These are phyloP conservation scores for Elgaria multicarinata DNA, from an alignment of 2,113 vertebrate species.

Conservation along the genomic window DNA sequence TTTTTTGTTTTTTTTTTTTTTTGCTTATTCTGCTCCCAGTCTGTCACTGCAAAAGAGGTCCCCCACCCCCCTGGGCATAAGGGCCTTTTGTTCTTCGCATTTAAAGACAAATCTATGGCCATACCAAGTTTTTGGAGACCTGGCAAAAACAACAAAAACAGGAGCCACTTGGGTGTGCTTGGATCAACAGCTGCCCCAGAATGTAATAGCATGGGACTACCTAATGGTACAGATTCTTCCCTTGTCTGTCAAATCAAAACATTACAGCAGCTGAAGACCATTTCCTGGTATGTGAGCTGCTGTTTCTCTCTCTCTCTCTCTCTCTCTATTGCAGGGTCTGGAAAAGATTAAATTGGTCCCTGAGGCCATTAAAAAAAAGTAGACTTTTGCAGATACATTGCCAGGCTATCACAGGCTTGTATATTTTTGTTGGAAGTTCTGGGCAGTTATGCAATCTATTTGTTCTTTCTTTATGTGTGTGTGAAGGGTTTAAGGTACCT, in stretches of 20 bases:
- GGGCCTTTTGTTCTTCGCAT: not conserved
- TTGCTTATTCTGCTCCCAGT: not conserved
- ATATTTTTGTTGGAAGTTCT: constrained; percentile 56
- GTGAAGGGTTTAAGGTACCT: constrained; percentile 5
- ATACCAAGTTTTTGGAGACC: not conserved
- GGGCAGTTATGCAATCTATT: constrained; percentile 26
- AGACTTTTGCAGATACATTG: constrained; percentile 52
- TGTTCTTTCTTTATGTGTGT: constrained; percentile 12
- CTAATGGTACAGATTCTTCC: constrained; percentile 8
- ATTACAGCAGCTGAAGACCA: constrained; percentile 42
- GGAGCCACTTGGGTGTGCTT: constrained; percentile 19
- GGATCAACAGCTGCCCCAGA: not conserved
- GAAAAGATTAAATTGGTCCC: constrained; percentile 59
- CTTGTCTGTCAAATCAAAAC: constrained; percentile 39
- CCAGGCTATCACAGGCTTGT: constrained; percentile 2
- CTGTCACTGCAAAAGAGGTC: not conserved
- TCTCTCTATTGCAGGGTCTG: constrained; percentile 31
- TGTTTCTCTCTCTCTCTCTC: constrained; percentile 5
- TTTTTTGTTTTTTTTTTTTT: no score
- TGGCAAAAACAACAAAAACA: constrained; percentile 23
- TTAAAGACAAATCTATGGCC: not conserved
- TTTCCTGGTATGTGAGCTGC: constrained; percentile 65
- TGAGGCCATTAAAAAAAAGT: constrained; percentile 17
- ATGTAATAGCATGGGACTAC: not conserved
- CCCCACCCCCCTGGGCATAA: rapidly evolving